Evolutionary conservation across 2,888 invertebrate genomes (phyloP).

Genomic region (Drosophila subsilvestris): DNA sequence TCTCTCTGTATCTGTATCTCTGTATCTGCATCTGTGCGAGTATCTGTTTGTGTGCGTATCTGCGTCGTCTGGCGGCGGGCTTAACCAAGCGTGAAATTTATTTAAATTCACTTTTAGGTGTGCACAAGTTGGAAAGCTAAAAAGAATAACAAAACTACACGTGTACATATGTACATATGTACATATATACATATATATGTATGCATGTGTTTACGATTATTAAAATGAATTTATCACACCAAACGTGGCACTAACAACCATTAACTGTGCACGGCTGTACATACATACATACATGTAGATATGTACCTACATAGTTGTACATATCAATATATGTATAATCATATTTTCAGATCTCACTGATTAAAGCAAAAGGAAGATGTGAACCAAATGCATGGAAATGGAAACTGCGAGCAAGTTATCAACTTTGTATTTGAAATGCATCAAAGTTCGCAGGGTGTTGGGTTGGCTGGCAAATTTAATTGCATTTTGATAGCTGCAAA

Average conservation of each 20-base stretch:
- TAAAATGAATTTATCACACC: constrained; percentile 21
- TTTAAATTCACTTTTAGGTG: constrained; percentile 81
- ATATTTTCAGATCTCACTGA: not conserved
- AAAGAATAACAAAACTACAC: constrained; percentile 9
- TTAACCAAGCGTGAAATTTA: constrained; percentile 81
- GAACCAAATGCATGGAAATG: not conserved
- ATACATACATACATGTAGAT: too few relatives aligned
- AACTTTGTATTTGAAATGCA: too few relatives aligned
- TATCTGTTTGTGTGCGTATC: constrained; percentile 28
- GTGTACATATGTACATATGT: not conserved
- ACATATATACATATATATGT: not conserved
- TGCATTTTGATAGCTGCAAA: too few relatives aligned
- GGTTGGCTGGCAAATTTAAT: too few relatives aligned
- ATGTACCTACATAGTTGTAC: not conserved
- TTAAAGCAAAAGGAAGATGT: not conserved
- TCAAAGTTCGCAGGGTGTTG: too few relatives aligned
- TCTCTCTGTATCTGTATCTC: constrained; percentile 29
- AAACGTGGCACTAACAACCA: constrained; percentile 6
- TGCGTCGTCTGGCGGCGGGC: constrained; percentile 49
- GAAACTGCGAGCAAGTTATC: too few relatives aligned
- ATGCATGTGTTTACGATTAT: constrained; percentile 15
- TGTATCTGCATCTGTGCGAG: constrained; percentile 10
- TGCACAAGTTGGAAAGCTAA: constrained; percentile 67
- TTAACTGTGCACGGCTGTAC: not conserved
- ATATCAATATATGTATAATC: not conserved